Percentiles rank a stretch among this genome's conserved stretches.
phyloP scores from a whole-genome alignment of 2,113 vertebrate species.

The Syrmaticus mikado region DNA sequence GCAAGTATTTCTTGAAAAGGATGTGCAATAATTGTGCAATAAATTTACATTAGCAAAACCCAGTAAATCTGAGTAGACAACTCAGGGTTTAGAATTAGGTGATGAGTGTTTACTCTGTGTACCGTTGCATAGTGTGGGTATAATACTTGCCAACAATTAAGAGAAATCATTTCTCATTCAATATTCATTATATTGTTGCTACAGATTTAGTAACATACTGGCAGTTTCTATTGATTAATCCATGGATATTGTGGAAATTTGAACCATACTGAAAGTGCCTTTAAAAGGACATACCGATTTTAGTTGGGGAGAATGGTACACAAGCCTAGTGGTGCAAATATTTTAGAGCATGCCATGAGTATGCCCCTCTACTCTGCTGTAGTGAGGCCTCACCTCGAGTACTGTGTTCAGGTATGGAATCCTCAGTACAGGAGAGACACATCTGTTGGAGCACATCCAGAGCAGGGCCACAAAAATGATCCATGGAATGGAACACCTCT shows the following conservation, averaged over 20 bases:
- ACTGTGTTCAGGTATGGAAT: too few relatives aligned
- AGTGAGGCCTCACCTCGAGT: too few relatives aligned
- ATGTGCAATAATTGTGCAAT: neutral
- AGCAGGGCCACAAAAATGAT: too few relatives aligned
- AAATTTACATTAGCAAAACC: conserved; percentile 1
- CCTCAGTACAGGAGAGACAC: too few relatives aligned
- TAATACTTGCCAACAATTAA: conserved; percentile 77
- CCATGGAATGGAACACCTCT: too few relatives aligned
- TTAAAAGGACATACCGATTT: conserved; percentile 62
- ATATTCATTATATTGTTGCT: conserved; percentile 83
- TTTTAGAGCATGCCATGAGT: neutral
- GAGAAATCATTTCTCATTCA: conserved; percentile 85
- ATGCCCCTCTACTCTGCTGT: neutral
- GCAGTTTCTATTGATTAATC: conserved; percentile 77
- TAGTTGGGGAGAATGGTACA: neutral
- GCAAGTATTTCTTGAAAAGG: neutral
- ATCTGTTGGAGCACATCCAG: too few relatives aligned
- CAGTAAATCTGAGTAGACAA: conserved; percentile 7
- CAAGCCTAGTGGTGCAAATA: conserved; percentile 2
- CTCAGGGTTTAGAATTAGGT: conserved; percentile 40
- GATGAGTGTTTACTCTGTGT: conserved; percentile 49
- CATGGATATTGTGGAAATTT: conserved; percentile 76
- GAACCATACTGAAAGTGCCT: conserved; percentile 64
- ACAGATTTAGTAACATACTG: conserved; percentile 79
- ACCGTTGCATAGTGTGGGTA: conserved; percentile 62